These are phyloP conservation scores for Drosophila simulans DNA, from an alignment of 1,140 invertebrate genomes.

Conservation along the genomic window DNA sequence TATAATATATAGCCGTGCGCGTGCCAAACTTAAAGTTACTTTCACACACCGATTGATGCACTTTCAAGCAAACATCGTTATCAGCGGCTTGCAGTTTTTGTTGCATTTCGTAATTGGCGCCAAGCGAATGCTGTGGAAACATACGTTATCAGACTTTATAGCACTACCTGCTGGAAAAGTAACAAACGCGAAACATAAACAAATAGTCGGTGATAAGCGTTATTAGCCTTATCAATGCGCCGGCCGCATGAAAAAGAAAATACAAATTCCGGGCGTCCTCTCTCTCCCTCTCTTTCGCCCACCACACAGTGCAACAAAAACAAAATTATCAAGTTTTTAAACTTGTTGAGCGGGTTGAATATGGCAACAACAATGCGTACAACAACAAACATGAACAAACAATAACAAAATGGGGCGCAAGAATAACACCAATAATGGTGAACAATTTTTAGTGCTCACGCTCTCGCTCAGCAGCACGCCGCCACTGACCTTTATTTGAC, in stretches of 20 bases:
- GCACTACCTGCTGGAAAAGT: constrained; percentile 57
- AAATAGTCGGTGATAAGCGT: constrained; percentile 66
- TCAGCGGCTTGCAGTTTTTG: constrained; percentile 30
- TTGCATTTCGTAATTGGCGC: constrained; percentile 54
- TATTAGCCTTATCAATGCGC: constrained; percentile 62
- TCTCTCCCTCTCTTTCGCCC: constrained; percentile 6
- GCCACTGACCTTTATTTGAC: constrained; percentile 81
- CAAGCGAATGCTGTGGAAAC: constrained; percentile 33
- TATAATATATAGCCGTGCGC: constrained; percentile 54
- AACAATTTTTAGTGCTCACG: constrained; percentile 68
- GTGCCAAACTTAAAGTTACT: constrained; percentile 32
- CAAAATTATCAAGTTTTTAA: constrained; percentile 68
- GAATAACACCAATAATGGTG: constrained; percentile 70
- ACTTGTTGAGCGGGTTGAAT: constrained; percentile 74
- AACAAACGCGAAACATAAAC: constrained; percentile 77
- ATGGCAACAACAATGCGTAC: background rate
- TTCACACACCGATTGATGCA: constrained; percentile 2
- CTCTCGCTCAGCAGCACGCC: constrained; percentile 53
- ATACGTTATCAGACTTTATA: constrained; percentile 35
- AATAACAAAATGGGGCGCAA: constrained; percentile 37
- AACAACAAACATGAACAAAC: constrained; percentile 12
- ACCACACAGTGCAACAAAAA: constrained; percentile 28
- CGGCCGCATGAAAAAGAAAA: constrained; percentile 42
- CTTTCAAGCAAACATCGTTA: constrained; percentile 57
- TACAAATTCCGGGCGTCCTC: constrained; percentile 40